A percentile compares a stretch with the other conserved stretches of the same genome.
These are phyloP conservation scores for Fabriciana adippe DNA, from an alignment of 2,888 invertebrate species.

Conservation along the genomic window DNA sequence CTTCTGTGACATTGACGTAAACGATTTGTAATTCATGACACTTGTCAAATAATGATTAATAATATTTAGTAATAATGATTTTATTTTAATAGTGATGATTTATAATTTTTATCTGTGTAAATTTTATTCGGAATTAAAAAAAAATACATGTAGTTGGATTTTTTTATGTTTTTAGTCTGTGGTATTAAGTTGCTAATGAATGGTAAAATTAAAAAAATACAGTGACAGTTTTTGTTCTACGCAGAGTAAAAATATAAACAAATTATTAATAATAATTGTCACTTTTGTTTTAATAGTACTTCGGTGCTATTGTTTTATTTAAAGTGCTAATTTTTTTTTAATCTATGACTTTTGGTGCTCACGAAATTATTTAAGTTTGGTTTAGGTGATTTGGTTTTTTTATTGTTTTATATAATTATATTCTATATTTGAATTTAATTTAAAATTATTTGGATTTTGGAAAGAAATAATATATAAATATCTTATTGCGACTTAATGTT, in stretches of 20 bases:
- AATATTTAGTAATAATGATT: not conserved
- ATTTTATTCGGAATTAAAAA: not conserved
- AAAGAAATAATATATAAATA: slow-evolving; percentile 11
- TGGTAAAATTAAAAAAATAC: not conserved
- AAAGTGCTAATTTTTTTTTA: slow-evolving; percentile 20
- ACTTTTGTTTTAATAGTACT: slow-evolving; percentile 16
- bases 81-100: not conserved
- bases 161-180: slow-evolving; percentile 5
- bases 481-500: not conserved
- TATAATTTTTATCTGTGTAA: not conserved
- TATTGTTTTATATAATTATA: not conserved
- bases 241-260: slow-evolving; percentile 13
- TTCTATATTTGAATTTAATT: slow-evolving; percentile 3
- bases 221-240: not conserved
- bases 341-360: slow-evolving; percentile 33
- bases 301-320: slow-evolving; percentile 23
- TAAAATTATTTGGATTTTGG: not conserved
- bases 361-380: slow-evolving; percentile 28
- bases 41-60: not conserved
- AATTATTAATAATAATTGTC: not conserved
- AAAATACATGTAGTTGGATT: not conserved
- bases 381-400: slow-evolving; percentile 21
- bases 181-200: not conserved
- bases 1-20: not conserved
- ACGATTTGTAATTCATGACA: slow-evolving; percentile 11